These are phyloP conservation scores for Agonopterix heracliana DNA, from an alignment of 2,888 invertebrate species.

Conservation along the genomic window DNA sequence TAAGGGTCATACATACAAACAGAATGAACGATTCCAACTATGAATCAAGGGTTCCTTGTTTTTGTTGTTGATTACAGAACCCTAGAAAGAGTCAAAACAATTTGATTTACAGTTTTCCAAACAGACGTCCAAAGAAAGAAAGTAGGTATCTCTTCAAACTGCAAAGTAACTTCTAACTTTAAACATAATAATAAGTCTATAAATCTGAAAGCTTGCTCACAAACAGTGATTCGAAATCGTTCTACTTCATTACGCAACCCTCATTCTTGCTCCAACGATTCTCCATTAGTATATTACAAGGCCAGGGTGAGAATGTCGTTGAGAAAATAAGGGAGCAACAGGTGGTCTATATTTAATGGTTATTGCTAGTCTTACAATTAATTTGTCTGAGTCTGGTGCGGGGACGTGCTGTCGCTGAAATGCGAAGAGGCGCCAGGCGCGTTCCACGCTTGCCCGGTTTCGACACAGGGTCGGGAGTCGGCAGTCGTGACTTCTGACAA, in stretches of 20 bases:
- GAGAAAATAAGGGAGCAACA: constrained; percentile 34
- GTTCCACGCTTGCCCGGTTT: constrained; percentile 5
- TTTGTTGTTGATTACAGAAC: neutral
- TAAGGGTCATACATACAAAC: too few species aligned
- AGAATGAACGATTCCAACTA: too few species aligned
- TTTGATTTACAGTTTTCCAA: neutral
- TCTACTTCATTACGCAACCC: constrained; percentile 6
- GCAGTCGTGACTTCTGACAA: constrained; percentile 29
- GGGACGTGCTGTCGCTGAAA: constrained; percentile 23
- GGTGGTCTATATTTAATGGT: constrained; percentile 58
- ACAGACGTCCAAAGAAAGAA: neutral
- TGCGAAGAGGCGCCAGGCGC: constrained; percentile 19
- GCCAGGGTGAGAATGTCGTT: constrained; percentile 14
- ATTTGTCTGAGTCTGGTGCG: constrained; percentile 40
- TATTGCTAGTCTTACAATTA: constrained; percentile 49
- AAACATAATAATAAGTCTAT: neutral
- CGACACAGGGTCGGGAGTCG: constrained; percentile 9
- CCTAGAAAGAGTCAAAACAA: neutral
- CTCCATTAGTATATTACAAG: constrained; percentile 1
- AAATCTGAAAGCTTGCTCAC: too few species aligned
- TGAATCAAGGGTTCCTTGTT: neutral
- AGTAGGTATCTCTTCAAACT: neutral
- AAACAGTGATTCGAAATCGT: constrained; percentile 1
- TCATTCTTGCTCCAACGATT: neutral
- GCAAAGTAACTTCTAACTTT: neutral